Conservation (phyloP, 1,140 invertebrate species). For the Parasteatoda tepidariorum region DNA sequence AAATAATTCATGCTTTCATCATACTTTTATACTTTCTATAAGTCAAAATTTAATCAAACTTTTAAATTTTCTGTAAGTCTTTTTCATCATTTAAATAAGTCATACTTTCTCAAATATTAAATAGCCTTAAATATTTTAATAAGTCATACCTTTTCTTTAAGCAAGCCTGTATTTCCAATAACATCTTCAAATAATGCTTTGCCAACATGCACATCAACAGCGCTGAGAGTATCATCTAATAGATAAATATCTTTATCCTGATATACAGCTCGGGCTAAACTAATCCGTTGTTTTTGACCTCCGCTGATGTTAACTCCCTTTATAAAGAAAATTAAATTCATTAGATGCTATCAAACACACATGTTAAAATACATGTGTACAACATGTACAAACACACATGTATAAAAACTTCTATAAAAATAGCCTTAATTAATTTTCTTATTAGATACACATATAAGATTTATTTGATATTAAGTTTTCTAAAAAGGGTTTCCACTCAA, state of each 20-base stretch:
- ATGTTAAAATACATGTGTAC: too few species aligned
- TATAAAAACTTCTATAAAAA: too few species aligned
- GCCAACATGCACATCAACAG: conserved; percentile 61
- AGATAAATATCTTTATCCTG: conserved; percentile 68
- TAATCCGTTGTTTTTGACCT: conserved; percentile 64
- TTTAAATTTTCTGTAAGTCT: background rate
- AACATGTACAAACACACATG: too few species aligned
- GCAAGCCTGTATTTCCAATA: conserved; percentile 63
- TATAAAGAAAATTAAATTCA: background rate
- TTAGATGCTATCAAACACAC: too few species aligned
- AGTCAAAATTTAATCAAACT: background rate
- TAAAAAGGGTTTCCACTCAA: too few species aligned
- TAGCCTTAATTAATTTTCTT: too few species aligned
- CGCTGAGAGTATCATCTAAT: conserved; percentile 68
- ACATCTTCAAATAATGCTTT: conserved; percentile 69
- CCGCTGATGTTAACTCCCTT: conserved; percentile 64
- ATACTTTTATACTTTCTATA: background rate
- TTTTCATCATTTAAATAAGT: background rate
- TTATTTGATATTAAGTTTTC: too few species aligned
- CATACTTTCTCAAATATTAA: background rate
- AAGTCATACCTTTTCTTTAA: conserved; percentile 57
- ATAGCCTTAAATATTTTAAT: too few species aligned
- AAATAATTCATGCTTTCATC: too few species aligned
- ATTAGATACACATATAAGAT: too few species aligned
- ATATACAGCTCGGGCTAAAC: conserved; percentile 63